These are phyloP conservation scores for Drosophila prosaltans DNA, from an alignment of 1,140 invertebrate genomes.

Conservation along the genomic window DNA sequence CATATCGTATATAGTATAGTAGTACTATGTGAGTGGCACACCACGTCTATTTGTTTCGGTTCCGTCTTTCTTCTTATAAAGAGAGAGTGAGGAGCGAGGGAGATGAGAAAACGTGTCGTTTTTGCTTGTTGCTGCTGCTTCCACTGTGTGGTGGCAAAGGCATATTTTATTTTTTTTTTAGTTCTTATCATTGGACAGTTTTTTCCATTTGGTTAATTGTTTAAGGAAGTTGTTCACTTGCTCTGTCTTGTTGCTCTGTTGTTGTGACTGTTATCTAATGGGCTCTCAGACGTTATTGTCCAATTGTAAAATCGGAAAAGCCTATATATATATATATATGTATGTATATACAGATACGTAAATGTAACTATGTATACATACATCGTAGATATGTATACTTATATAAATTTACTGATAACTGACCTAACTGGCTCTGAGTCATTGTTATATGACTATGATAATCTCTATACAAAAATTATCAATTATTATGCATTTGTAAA, in stretches of 20 bases:
- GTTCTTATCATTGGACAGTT: constrained; percentile 51
- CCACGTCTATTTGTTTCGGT: constrained; percentile 45
- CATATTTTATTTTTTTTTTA: constrained; percentile 13
- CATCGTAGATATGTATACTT: not conserved
- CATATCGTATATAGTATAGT: constrained; percentile 6
- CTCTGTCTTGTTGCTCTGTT: not conserved
- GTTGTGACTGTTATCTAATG: not conserved
- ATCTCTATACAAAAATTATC: not conserved
- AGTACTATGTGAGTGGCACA: constrained; percentile 24
- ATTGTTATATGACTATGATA: not conserved
- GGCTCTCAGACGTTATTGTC: not conserved
- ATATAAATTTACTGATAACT: constrained; percentile 4
- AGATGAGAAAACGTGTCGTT: constrained; percentile 19
- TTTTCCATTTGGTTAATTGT: constrained; percentile 70
- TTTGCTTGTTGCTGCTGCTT: constrained; percentile 34
- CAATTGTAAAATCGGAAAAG: not conserved
- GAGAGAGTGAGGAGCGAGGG: not conserved
- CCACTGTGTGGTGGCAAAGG: constrained; percentile 3
- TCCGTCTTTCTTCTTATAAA: not conserved
- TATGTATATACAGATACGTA: not conserved
- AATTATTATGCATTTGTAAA: not conserved
- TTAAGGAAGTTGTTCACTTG: constrained; percentile 58
- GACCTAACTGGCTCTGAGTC: not conserved
- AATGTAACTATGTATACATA: not conserved
- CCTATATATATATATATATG: not conserved